Percentiles rank a stretch among this genome's conserved stretches.
Evolutionary conservation across 2,113 vertebrate species (phyloP).

Genomic region (Microtus montanus): DNA sequence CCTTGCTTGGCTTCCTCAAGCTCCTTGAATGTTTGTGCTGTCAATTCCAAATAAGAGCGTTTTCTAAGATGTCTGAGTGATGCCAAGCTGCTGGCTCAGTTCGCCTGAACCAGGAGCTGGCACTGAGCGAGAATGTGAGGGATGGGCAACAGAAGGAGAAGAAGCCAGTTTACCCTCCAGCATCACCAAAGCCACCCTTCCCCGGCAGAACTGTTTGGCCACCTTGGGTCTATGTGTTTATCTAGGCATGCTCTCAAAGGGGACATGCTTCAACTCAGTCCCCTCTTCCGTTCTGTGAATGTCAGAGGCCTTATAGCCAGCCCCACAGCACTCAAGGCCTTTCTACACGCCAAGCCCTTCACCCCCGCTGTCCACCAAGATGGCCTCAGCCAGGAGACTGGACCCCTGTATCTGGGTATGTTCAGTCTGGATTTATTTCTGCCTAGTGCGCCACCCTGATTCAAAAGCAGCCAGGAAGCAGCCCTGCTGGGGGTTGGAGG

Average conservation of each 20-base stretch:
- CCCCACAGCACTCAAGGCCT: neutral
- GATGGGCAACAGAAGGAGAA: neutral
- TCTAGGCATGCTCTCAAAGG: neutral
- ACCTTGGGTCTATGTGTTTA: neutral
- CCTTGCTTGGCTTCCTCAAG: conserved; percentile 66
- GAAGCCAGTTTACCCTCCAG: neutral
- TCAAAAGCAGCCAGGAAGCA: neutral
- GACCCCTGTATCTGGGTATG: neutral
- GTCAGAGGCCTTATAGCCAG: neutral
- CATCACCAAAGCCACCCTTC: neutral
- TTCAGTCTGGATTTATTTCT: neutral
- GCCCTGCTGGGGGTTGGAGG: neutral
- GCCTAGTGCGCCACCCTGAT: neutral
- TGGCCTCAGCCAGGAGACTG: neutral
- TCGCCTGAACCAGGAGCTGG: neutral
- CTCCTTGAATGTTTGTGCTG: conserved; percentile 46
- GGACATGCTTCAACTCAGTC: neutral
- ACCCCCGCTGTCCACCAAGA: neutral
- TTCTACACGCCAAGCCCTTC: neutral
- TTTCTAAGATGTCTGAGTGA: conserved; percentile 49
- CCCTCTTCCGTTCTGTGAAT: neutral
- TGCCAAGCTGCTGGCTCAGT: neutral
- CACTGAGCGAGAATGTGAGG: neutral
- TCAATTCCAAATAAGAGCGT: conserved; percentile 42
- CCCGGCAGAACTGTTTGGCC: neutral